Evolutionary conservation across 92 coral and sea anemone species (phyloP), one percentile per base, ranked within the genome.

Genomic region (Paragorgia papillata): DNA sequence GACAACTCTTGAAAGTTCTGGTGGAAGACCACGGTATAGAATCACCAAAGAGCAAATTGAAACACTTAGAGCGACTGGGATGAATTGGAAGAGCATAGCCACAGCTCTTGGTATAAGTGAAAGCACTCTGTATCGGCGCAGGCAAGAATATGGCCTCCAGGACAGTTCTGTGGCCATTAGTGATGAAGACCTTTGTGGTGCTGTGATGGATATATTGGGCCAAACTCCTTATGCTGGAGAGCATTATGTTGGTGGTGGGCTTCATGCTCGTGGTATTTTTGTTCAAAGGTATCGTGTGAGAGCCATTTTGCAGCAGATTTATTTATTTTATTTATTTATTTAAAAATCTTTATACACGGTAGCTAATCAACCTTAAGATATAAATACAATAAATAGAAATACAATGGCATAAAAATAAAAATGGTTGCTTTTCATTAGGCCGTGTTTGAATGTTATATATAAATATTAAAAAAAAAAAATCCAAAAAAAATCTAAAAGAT

Each of bases 181-280:
- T 54, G 48, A 70, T 66, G 85, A 82, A 67, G 85, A 78, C 26
- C 70, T 82, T 24, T 33, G 62, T 30, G 15, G 60, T 69, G 58
- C 57, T 26, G 37, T 86, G 31, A 18, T 70, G 69, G 85, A 80
- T 28, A 78, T 82, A 35, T 67, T 86, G 61, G 27, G 65, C n/a
- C 71, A 55, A 77, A 80, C 82, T n/a, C 85, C 90, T 40, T 86
- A 69, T 82, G 84, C 81, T 44, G 87, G 90, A 22, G 84, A 76
- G 66, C 70, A 76, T 9, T 82, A 82, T 70, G 67, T 82, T 27
- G 68, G 80, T 61, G 86, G 86, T 77, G 81, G 74, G 19, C 82
- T 85, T 46, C 76, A 71, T 31, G 89, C 85, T 76, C 62, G 62
- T 12, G 84, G 90, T 62, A 59, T 77, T 66, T 74, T 73, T 79